Evolutionary conservation across 2,113 vertebrate species (phyloP), one percentile per base, ranked within the genome.

Genomic region (Tonatia bakeri): DNA sequence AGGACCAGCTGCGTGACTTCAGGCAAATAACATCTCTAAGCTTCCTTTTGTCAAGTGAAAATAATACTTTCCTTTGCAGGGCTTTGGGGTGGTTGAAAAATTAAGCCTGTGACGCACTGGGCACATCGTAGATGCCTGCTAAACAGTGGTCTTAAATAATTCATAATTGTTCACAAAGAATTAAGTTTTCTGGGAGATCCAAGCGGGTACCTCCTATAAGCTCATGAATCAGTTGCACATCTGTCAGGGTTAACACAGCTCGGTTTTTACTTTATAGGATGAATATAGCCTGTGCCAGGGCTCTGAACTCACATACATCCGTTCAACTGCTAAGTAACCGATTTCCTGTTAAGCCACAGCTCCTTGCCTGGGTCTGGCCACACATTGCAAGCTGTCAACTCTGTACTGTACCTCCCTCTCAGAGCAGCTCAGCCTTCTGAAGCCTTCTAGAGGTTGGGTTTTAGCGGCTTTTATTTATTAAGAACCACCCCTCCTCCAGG

Each of bases 271-370:
- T 90, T 50, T 28, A 16, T 11, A 43, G 82, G 56, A 16, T 56
- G 88, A 90, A 54, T 22, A 5, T 17, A 52, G 36, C 87, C 5
- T 10, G 69, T 43, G 40, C 59, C 47, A n/a, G 11, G 1, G 16
- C 77, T 92, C 67, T 89, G 92, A 94, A 87, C 50, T 11, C 43
- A 52, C 85, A 43, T 12, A 75, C 75, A 96, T 96, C 94, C n/a
- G 75, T 72, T 91, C 45, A 36, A 28, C 87, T 76, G 72, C 90
- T 38, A 26, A 83, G 90, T 84, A 85, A 86, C 96, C 31, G 1
- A 50, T 91, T 98, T 97, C 97, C 97, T 97, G 97, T 97, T 96
- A 92, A 95, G 96, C 96, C 96, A 95, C 12, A 31, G 83, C 94
- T 84, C n/a, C 89, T 89, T 33, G 93, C 81, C 94, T 86, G 91